phyloP scores from a whole-genome alignment of 2,113 vertebrate species.

The Centropus bengalensis region DNA sequence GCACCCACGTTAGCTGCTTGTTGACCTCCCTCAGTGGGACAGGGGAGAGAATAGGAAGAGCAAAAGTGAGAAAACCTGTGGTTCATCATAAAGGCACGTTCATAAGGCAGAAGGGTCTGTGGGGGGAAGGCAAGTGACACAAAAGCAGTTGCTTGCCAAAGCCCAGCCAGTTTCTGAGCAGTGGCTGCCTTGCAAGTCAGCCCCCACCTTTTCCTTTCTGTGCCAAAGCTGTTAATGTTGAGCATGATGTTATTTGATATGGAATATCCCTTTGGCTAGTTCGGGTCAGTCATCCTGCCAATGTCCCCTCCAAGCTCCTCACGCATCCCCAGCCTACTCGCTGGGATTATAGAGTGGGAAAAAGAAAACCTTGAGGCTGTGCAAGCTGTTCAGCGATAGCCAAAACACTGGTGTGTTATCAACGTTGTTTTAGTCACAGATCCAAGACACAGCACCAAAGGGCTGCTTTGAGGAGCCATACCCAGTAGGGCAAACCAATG shows the following conservation, averaged over 20 bases:
- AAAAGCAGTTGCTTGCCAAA: not conserved
- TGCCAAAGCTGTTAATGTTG: not conserved
- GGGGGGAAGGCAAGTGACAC: not conserved
- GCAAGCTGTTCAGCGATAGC: not conserved
- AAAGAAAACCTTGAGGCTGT: not conserved
- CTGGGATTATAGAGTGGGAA: not conserved
- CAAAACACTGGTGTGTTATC: not conserved
- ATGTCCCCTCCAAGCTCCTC: not conserved
- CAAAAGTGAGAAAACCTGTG: not conserved
- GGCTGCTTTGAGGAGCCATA: not conserved
- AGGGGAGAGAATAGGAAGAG: not conserved
- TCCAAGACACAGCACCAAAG: not conserved
- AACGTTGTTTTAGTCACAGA: not conserved
- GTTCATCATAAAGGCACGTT: not conserved
- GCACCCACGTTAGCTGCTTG: not conserved
- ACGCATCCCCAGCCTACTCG: not conserved
- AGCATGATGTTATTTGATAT: accelerated
- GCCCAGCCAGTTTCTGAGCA: not conserved
- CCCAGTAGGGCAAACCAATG: not conserved
- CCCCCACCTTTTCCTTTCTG: not conserved
- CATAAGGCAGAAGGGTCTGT: not conserved
- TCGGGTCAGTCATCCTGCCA: not conserved
- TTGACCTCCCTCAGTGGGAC: not conserved
- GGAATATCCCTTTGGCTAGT: not conserved
- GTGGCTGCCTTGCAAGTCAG: not conserved